Base-by-base conservation (phyloP, 1,140 invertebrate genomes). In the Drosophila sturtevanti region DNA sequence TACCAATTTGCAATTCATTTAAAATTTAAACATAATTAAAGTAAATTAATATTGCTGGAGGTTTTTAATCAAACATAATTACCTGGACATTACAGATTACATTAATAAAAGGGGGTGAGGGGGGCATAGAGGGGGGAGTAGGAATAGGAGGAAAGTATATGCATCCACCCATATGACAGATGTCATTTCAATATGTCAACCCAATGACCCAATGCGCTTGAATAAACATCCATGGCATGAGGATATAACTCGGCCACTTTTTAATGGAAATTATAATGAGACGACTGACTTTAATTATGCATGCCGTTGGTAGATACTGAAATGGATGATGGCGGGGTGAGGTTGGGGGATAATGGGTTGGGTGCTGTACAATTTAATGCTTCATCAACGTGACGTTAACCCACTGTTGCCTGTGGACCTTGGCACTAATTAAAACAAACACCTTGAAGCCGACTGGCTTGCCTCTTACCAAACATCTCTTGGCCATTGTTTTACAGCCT, bases 251-350 rank as follows among this genome's bases (percentile, higher is more conserved):
- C 65, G 61, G 68, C 75, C 84, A 65, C 55, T 84, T 87, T 87
- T 87, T 87, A 87, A 87, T 87, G 84, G 84, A 87, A 87, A 87
- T 87, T 87, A 80, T 87, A 87, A 87, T 87, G 84, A 89, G 79
- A 54, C 75, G 79, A 52, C 37, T 69, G 51, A 68, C 72, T 84
- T 87, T 89, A 87, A 87, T 89, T 87, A 87, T 87, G 84, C 72
- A 89, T 79, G 56, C 55, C 44, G 34, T 74, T 56, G 21, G 21
- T 12, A 2, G 0, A 4, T 31, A 6, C 27, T 31, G 27, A 1
- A 4, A 6, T 31, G 27, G 7, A 11, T 66, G 56, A 11, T 3
- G 16, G 41, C 10, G 9, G 37, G 63, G 55, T 52, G 34, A 35
- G 34, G 63, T 55, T 54, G 63, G 21, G 38, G 64, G 66, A 16